Evolutionary conservation across 2,797 vertebrate genomes (phyloP).

Genomic region (Microctenopoma steveboyesi): DNA sequence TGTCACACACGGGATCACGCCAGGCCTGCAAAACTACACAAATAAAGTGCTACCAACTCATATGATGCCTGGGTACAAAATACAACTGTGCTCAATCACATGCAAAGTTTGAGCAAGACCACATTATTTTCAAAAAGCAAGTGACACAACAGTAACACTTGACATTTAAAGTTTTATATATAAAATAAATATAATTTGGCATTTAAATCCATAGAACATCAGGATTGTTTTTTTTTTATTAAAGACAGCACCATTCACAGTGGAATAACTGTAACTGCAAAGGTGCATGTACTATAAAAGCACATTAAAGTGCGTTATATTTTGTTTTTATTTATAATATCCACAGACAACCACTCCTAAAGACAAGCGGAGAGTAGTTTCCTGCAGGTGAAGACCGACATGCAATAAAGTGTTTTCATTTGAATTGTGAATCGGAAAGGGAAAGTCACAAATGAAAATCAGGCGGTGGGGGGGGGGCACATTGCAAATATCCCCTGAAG

Average conservation of each 20-base stretch:
- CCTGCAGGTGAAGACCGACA: conserved; percentile 63
- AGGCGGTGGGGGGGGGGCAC: conserved; percentile 31
- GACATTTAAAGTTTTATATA: conserved; percentile 55
- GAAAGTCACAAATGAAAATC: conserved; percentile 54
- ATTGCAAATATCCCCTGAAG: conserved; percentile 73
- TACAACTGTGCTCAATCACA: conserved; percentile 50
- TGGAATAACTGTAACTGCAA: conserved; percentile 2
- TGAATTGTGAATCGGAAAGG: conserved; percentile 68
- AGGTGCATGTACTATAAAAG: conserved; percentile 14
- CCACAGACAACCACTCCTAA: background rate
- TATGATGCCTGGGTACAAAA: conserved; percentile 61
- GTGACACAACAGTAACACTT: conserved; percentile 55
- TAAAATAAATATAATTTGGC: conserved; percentile 4
- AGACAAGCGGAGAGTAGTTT: conserved; percentile 23
- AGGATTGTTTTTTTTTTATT: conserved; percentile 18
- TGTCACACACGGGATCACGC: conserved; percentile 48
- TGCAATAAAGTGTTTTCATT: conserved; percentile 68
- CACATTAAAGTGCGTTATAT: background rate
- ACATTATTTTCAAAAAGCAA: conserved; percentile 67
- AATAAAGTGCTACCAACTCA: conserved; percentile 73
- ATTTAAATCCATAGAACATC: conserved; percentile 39
- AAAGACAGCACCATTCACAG: conserved; percentile 28
- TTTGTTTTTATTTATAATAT: conserved; percentile 14
- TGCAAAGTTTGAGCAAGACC: conserved; percentile 63
- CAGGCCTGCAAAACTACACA: conserved; percentile 68